Conservation (phyloP, 2,888 invertebrate genomes). For the Linnaemya vulpina region DNA sequence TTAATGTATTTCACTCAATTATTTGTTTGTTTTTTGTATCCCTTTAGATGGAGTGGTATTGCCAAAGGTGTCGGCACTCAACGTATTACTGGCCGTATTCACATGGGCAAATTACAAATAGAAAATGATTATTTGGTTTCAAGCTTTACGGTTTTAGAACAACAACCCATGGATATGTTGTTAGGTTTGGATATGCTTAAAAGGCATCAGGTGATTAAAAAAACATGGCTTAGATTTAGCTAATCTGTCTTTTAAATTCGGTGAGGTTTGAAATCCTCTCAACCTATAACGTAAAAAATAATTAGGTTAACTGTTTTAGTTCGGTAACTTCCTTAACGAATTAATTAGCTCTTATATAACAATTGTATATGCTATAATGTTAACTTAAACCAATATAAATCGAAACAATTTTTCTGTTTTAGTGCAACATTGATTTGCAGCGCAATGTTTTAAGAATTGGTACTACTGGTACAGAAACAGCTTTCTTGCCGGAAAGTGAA, state of each 20-base stretch:
- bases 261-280: too few relatives aligned
- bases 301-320: too few relatives aligned
- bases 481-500: constrained; percentile 88
- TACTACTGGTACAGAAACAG: constrained; percentile 95
- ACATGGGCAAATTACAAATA: constrained; percentile 98
- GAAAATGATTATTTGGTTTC: constrained; percentile 96
- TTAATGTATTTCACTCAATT: neutral
- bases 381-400: neutral
- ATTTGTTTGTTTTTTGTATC: neutral
- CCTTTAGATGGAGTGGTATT: constrained; percentile 93
- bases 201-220: constrained; percentile 92
- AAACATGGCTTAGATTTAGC: neutral
- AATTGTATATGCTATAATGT: too few relatives aligned
- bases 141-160: constrained; percentile 97
- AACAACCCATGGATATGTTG: constrained; percentile 99
- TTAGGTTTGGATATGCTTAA: constrained; percentile 98
- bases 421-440: constrained; percentile 96
- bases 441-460: constrained; percentile 94
- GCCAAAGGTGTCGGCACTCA: constrained; percentile 99
- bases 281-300: too few relatives aligned
- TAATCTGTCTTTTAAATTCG: too few relatives aligned
- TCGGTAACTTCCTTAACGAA: too few relatives aligned
- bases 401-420: constrained; percentile 52
- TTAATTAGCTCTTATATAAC: too few relatives aligned
- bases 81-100: constrained; percentile 97